Base-by-base conservation (phyloP, 1,140 invertebrate genomes). In the Cyclina sinensis region DNA sequence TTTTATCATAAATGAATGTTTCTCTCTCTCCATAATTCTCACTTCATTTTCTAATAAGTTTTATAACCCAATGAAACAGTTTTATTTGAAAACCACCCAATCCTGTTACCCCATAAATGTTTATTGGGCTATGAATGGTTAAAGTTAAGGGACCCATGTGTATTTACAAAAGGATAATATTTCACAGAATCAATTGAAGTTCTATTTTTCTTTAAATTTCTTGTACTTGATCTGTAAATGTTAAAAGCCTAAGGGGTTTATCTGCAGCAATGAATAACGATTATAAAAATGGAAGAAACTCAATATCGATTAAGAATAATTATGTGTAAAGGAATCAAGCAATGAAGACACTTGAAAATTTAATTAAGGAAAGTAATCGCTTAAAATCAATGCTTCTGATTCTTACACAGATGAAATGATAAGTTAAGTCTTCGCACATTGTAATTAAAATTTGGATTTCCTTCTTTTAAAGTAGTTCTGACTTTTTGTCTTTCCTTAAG, bases 1-100 rank as follows among this genome's bases (percentile, higher is more conserved):
- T 86, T 78, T 86, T 57, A 86, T 76, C 74, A 86, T 86, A 86
- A 78, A 86, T 57, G 70, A 86, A 86, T 86, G 73, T 86, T 86
- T 86, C 70, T 74, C 78, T 74, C 78, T 86, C 32, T 11, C 70
- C 35, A 54, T 78, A 62, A 76, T 86, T 86, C 54, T 76, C 84
- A 78, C 54, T 78, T 62, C 84, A 86, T 86, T 59, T 78, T 39
- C 70, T 65, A 78, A 86, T 86, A 48, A 76, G 70, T 18, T 86
- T 86, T 86, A 86, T 86, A 62, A 46, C 84, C 84, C 84, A 78
- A 86, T 86, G 84, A 86, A 86, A 86, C n/a, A 37, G 37, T 78
- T 86, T 85, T 86, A 86, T 86, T 76, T 57, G 84, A 78, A 78
- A 86, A 62, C 70, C 84, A 57, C 43, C 84, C 84, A 86, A 86